phyloP scores from a whole-genome alignment of 2,113 vertebrate genomes.

The Daubentonia madagascariensis region DNA sequence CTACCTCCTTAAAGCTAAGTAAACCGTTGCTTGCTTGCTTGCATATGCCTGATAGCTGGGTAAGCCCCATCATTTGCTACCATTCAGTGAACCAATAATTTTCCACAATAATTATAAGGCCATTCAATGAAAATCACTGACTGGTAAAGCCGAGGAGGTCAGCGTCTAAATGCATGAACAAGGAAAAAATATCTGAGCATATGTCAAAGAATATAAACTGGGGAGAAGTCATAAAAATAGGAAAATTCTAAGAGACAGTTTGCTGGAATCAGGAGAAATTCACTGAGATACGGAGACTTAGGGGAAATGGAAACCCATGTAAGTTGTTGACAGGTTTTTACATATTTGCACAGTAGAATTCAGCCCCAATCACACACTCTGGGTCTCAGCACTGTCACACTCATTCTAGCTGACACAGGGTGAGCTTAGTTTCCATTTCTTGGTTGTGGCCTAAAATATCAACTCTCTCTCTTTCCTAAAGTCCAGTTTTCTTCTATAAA shows the following conservation, averaged over 20 bases:
- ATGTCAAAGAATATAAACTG: background rate
- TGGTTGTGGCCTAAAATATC: background rate
- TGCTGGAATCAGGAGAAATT: background rate
- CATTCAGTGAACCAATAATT: background rate
- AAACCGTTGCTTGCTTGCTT: background rate
- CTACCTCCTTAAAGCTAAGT: background rate
- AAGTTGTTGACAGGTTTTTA: background rate
- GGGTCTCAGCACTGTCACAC: background rate
- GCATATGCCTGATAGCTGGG: background rate
- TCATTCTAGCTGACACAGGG: background rate
- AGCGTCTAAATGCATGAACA: background rate
- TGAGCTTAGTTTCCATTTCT: background rate
- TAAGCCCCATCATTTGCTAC: background rate
- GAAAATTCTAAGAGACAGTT: background rate
- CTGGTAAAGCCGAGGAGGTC: background rate
- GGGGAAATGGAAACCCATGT: background rate
- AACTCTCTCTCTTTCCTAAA: background rate
- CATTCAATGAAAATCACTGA: background rate
- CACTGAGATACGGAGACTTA: background rate
- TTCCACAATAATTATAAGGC: background rate
- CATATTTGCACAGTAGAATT: fast-evolving
- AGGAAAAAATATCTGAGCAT: background rate
- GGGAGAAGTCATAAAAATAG: background rate
- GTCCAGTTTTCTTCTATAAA: background rate
- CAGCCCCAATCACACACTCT: background rate